phyloP scores from a whole-genome alignment of 2,888 invertebrate genomes.

The Nomada fucata region DNA sequence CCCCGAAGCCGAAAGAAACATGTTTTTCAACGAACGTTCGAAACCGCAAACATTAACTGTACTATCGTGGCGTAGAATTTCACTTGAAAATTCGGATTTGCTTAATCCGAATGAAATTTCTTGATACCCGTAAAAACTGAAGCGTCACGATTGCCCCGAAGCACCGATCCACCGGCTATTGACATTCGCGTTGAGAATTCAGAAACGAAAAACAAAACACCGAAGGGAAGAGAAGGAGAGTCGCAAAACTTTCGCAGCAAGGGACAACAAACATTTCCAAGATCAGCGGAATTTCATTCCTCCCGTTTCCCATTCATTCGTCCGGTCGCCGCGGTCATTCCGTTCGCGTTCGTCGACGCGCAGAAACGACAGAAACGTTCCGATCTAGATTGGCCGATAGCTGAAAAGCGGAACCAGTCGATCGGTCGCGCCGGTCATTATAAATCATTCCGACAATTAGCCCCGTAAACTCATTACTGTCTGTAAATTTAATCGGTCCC shows the following conservation, averaged over 20 bases:
- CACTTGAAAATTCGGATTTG: neutral
- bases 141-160: neutral
- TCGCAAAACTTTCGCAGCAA: neutral
- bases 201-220: neutral
- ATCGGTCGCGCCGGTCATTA: neutral
- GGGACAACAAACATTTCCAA: neutral
- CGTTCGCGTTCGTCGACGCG: neutral
- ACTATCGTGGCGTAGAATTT: neutral
- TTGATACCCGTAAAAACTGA: neutral
- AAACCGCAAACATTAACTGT: neutral
- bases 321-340: neutral
- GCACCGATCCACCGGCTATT: neutral
- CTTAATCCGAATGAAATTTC: neutral
- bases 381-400: neutral
- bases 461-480: conserved; percentile 45
- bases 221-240: neutral
- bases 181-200: neutral
- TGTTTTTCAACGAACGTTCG: neutral
- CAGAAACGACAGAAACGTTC: neutral
- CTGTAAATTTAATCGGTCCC: conserved; percentile 48
- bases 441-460: conserved; percentile 51
- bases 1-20: neutral
- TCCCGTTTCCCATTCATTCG: neutral
- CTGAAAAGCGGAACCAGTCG: neutral
- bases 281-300: neutral